Evolutionary conservation across 2,888 invertebrate genomes (phyloP).

Genomic region (Dynastes tityus): DNA sequence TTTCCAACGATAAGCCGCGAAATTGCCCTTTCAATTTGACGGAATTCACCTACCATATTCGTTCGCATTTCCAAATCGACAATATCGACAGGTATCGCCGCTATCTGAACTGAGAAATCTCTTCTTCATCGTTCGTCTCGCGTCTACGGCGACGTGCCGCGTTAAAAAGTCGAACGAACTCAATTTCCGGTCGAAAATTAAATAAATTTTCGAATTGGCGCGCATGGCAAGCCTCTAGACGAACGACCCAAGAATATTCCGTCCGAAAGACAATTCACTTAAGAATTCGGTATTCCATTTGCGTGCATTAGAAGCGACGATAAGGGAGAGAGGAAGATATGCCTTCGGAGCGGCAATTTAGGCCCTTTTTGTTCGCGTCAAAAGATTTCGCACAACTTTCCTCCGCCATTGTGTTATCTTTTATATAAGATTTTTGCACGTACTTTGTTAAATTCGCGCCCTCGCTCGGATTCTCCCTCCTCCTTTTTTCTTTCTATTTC

Average conservation of each 20-base stretch:
- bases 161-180: conserved; percentile 45
- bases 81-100: background rate
- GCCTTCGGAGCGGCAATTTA: conserved; percentile 41
- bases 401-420: conserved; percentile 43
- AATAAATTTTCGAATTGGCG: conserved; percentile 44
- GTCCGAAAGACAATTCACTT: conserved; percentile 42
- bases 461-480: conserved; percentile 14
- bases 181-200: conserved; percentile 46
- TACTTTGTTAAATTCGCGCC: conserved; percentile 44
- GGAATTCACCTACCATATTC: background rate
- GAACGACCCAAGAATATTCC: background rate
- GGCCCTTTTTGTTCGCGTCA: conserved; percentile 41
- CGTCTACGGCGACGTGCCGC: conserved; percentile 11
- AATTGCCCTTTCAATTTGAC: background rate
- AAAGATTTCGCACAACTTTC: conserved; percentile 46
- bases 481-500: background rate
- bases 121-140: background rate
- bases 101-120: conserved; percentile 4
- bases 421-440: conserved; percentile 44
- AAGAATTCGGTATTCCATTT: conserved; percentile 46
- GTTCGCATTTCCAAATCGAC: background rate
- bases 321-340: background rate
- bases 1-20: background rate
- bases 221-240: background rate
- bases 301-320: conserved; percentile 44